phyloP scores from a whole-genome alignment of 2,797 vertebrate genomes.

The Limosa lapponica region DNA sequence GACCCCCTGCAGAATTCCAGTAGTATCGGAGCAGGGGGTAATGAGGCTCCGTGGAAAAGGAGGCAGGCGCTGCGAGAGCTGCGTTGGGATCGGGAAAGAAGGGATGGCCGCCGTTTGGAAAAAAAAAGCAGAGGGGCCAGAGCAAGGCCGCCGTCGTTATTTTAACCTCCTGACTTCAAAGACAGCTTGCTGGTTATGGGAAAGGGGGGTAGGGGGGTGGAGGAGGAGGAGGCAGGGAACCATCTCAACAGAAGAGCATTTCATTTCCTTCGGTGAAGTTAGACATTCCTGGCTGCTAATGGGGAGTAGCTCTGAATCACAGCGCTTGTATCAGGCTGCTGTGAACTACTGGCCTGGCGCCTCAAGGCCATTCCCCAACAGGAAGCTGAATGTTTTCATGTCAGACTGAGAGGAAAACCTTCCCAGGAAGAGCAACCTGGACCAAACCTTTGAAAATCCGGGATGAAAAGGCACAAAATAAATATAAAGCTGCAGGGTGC shows the following conservation, averaged over 20 bases:
- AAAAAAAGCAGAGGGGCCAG: slow-evolving; percentile 58
- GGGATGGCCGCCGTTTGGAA: slow-evolving; percentile 74
- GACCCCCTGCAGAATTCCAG: not conserved
- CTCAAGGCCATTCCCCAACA: slow-evolving; percentile 81
- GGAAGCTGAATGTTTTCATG: slow-evolving; percentile 89
- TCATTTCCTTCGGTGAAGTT: slow-evolving; percentile 85
- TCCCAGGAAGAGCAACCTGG: slow-evolving; percentile 85
- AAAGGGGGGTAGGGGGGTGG: slow-evolving; percentile 6
- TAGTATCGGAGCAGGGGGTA: not conserved
- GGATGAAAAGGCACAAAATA: slow-evolving; percentile 86
- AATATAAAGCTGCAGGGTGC: slow-evolving; percentile 85
- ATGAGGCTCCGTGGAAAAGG: not conserved
- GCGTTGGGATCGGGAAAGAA: slow-evolving; percentile 10
- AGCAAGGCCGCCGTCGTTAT: slow-evolving; percentile 81
- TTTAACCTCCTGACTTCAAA: slow-evolving; percentile 91
- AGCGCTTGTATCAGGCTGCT: slow-evolving; percentile 81
- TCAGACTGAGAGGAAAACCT: slow-evolving; percentile 84
- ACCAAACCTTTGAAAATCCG: slow-evolving; percentile 84
- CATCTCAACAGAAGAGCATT: slow-evolving; percentile 85
- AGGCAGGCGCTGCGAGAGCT: not conserved
- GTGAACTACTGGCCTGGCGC: slow-evolving; percentile 82
- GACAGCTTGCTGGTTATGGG: slow-evolving; percentile 56
- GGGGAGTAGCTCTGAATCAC: slow-evolving; percentile 85
- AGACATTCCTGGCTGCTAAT: slow-evolving; percentile 84
- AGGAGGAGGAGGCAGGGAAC: slow-evolving; percentile 53